Evolutionary conservation across 1,140 invertebrate genomes (phyloP), one percentile per base, ranked within the genome.

Genomic region (Tetramorium simillimum): DNA sequence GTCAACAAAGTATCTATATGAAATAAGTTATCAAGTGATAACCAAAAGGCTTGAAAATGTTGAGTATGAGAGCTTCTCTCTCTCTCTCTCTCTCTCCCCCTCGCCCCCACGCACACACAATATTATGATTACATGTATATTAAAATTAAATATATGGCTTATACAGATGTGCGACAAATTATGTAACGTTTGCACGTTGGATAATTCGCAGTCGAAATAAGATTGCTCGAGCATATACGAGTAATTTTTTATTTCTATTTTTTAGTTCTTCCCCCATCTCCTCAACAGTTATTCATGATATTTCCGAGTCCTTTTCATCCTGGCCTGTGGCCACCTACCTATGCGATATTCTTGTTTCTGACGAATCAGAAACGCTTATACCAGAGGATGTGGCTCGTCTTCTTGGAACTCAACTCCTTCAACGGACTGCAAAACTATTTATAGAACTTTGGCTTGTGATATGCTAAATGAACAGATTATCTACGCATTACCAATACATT

Each of bases 371-470:
- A 89, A 49, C 51, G 60, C 43, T 88, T 62, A 63, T 70, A 76
- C 43, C 37, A 49, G 75, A 51, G 73, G 49, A 76, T 53, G 75
- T 65, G 40, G 43, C 70, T 67, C 53, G 28, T n/a, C 56, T 89
- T 88, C 85, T 87, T 88, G 67, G 87, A 91, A 90, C 60, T 78
- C n/a, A 72, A 81, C 78, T 90, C 73, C 86, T 90, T 91, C 82
- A 82, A 46, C 53, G 58, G 21, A 33, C 3, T 40, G 49, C 28
- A 43, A 82, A 78, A 75, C 87, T 91, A 91, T 91, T 91, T 90
- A 90, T 91, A 91, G 77, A n/a, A 89, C 73, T 78, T 78, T 5
- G 51, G 21, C 56, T 37, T 28, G 28, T 75, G 46, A 77, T 75
- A 53, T 49, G 51, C 43, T 86, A 84, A 90, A 91, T 88, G 87